Evolutionary conservation across 2,888 invertebrate genomes (phyloP).

Genomic region (Cheilosia vernalis): DNA sequence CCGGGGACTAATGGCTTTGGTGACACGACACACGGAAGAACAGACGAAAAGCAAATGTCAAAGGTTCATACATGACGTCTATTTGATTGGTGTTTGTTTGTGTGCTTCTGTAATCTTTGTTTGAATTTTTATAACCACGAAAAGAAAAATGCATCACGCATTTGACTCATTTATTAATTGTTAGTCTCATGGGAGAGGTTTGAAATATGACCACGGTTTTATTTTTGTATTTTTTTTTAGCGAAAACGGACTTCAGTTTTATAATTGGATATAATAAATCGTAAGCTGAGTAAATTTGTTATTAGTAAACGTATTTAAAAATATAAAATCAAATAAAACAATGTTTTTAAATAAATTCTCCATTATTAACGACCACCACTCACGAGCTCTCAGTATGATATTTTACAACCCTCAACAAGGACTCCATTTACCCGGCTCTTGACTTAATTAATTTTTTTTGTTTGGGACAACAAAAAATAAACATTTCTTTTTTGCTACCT

Average conservation of each 20-base stretch:
- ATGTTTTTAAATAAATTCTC: no score
- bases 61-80: constrained; percentile 35
- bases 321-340: no score
- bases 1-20: constrained; percentile 70
- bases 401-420: constrained; percentile 2
- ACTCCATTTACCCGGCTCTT: constrained; percentile 3
- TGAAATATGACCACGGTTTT: no score
- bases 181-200: no score
- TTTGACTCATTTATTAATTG: background rate
- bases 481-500: background rate
- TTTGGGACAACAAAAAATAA: background rate
- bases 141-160: background rate
- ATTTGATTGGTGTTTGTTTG: background rate
- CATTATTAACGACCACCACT: background rate
- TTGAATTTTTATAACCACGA: background rate
- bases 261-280: background rate
- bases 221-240: no score
- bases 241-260: no score
- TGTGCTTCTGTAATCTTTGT: background rate
- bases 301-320: background rate
- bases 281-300: background rate
- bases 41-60: constrained; percentile 62
- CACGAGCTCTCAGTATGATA: background rate
- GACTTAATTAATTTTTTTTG: constrained; percentile 20
- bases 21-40: constrained; percentile 69